Conservation (phyloP, 2,888 invertebrate genomes). For the Charanyca ferruginea region DNA sequence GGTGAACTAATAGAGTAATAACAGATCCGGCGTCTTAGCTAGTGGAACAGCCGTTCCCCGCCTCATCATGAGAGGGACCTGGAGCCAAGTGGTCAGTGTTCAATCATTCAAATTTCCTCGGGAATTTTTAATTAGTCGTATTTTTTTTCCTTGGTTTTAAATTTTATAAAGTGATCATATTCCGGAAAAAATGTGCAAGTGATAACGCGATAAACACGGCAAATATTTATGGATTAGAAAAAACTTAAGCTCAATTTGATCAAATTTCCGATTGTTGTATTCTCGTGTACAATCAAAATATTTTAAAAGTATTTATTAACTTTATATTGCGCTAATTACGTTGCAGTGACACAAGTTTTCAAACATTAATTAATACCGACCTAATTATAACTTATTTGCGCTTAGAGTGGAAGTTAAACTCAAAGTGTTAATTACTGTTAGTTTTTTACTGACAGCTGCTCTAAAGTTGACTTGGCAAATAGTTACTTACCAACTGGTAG, state of each 20-base stretch:
- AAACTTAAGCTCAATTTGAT: neutral
- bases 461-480: slow-evolving; percentile 42
- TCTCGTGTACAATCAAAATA: neutral
- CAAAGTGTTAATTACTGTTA: slow-evolving; percentile 12
- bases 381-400: neutral
- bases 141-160: neutral
- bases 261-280: slow-evolving; percentile 6
- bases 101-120: slow-evolving; percentile 56
- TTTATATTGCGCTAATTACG: slow-evolving; percentile 5
- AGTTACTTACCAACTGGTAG: slow-evolving; percentile 48
- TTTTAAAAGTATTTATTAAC: neutral
- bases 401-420: slow-evolving; percentile 14
- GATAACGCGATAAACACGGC: slow-evolving; percentile 6
- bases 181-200: slow-evolving; percentile 37
- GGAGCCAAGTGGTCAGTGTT: slow-evolving; percentile 92
- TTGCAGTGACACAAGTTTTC: slow-evolving; percentile 5
- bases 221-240: neutral
- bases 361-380: slow-evolving; percentile 8
- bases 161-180: slow-evolving; percentile 32
- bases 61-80: slow-evolving; percentile 91
- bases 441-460: slow-evolving; percentile 1
- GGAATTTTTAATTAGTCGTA: slow-evolving; percentile 18
- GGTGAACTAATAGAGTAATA: slow-evolving; percentile 82
- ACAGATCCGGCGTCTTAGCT: slow-evolving; percentile 84
- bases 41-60: slow-evolving; percentile 83